Evolutionary conservation across 2,113 vertebrate genomes (phyloP).

Genomic region (Pavo muticus): DNA sequence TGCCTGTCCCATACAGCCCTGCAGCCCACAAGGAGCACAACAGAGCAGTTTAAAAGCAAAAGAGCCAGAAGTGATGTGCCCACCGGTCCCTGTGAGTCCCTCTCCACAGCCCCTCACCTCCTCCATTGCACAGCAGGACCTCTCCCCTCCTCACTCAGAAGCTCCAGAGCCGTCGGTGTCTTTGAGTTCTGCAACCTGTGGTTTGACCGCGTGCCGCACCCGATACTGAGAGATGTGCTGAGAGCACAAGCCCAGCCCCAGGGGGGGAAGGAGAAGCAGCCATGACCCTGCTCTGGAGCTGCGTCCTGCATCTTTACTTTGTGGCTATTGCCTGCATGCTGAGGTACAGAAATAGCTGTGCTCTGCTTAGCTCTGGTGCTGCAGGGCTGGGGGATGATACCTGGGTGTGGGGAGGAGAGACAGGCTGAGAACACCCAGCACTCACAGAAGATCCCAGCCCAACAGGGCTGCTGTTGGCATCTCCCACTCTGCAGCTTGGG

Average conservation of each 20-base stretch:
- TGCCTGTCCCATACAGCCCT: background rate
- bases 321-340: fast-evolving
- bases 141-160: fast-evolving
- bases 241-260: background rate
- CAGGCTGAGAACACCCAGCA: fast-evolving
- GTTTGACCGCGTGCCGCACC: background rate
- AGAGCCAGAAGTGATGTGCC: background rate
- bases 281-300: fast-evolving
- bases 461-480: fast-evolving
- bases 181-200: background rate
- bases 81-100: fast-evolving
- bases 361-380: background rate
- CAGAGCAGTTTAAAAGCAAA: background rate
- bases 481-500: background rate
- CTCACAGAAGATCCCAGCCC: background rate
- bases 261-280: background rate
- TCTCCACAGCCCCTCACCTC: conserved; percentile 16
- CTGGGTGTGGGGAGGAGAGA: fast-evolving
- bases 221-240: background rate
- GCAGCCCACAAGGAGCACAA: background rate
- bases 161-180: background rate
- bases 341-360: background rate
- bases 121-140: background rate
- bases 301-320: background rate
- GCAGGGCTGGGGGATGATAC: fast-evolving